Percentiles rank a stretch among this genome's conserved stretches.
These are phyloP conservation scores for Epinephelus awoara DNA, from an alignment of 2,797 vertebrate genomes.

Conservation along the genomic window DNA sequence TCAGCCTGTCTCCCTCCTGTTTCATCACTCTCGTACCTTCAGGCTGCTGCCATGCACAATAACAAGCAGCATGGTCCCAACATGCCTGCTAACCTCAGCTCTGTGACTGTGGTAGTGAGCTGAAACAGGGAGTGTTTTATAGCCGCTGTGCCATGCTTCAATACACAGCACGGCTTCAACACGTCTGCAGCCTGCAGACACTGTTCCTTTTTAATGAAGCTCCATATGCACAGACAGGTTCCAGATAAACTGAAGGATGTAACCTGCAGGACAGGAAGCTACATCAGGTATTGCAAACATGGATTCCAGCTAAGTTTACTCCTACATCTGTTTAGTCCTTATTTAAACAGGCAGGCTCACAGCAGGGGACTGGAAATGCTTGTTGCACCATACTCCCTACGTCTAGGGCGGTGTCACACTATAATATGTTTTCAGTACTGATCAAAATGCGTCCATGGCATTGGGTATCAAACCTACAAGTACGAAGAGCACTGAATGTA, in stretches of 20 bases:
- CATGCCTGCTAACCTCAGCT: slow-evolving; percentile 30
- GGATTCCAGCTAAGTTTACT: not conserved
- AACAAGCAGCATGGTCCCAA: slow-evolving; percentile 25
- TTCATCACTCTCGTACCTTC: slow-evolving; percentile 28
- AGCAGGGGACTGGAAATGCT: not conserved
- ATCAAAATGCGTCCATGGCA: not conserved
- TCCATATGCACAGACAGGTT: slow-evolving; percentile 14
- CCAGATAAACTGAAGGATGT: slow-evolving; percentile 14
- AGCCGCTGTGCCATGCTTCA: not conserved
- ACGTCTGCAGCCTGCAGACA: slow-evolving; percentile 29
- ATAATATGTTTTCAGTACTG: not conserved
- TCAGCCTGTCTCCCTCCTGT: slow-evolving; percentile 1
- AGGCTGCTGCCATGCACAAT: slow-evolving; percentile 24
- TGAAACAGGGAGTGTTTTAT: slow-evolving; percentile 11
- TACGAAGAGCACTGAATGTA: not conserved
- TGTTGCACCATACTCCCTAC: not conserved
- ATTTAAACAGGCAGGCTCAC: slow-evolving; percentile 15
- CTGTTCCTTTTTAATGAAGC: slow-evolving; percentile 20
- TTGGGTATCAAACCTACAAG: not conserved
- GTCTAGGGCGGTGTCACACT: accelerated
- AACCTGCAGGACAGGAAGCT: slow-evolving; percentile 35
- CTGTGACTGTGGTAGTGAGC: not conserved
- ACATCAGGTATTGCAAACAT: not conserved
- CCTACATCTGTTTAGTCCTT: not conserved
- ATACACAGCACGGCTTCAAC: not conserved